These are phyloP conservation scores for Yponomeuta malinellus DNA, from an alignment of 2,888 invertebrate species.

Conservation along the genomic window DNA sequence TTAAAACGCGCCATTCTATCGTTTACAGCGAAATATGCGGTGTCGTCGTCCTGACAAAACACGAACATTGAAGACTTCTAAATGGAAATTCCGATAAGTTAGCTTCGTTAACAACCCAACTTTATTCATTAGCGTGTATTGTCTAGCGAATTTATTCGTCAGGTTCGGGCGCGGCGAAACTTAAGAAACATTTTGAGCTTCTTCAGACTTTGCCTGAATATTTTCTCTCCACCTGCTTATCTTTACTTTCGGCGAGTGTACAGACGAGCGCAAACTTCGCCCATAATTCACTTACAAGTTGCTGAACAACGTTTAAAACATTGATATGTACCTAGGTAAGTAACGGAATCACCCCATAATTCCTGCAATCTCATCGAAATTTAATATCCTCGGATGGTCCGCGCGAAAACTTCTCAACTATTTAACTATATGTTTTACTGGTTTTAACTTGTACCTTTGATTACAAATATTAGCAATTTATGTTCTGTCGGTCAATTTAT, in stretches of 20 bases:
- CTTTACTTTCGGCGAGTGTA: slow-evolving; percentile 32
- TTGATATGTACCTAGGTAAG: slow-evolving; percentile 14
- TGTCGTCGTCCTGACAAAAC: slow-evolving; percentile 48
- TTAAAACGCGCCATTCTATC: slow-evolving; percentile 16
- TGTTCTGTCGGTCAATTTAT: too few species aligned
- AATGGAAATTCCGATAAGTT: slow-evolving; percentile 58
- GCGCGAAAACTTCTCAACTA: neutral
- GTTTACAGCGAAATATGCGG: slow-evolving; percentile 41
- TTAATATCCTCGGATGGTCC: neutral
- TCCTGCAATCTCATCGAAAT: slow-evolving; percentile 10
- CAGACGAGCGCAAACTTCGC: slow-evolving; percentile 30
- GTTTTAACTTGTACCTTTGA: too few species aligned
- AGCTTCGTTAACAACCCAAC: slow-evolving; percentile 69
- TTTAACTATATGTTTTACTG: too few species aligned
- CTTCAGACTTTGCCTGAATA: slow-evolving; percentile 43
- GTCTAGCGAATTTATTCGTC: slow-evolving; percentile 66
- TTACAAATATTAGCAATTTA: too few species aligned
- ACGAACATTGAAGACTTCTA: slow-evolving; percentile 42
- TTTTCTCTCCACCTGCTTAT: slow-evolving; percentile 61
- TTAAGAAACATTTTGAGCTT: slow-evolving; percentile 42
- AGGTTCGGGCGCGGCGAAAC: slow-evolving; percentile 53
- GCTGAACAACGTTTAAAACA: neutral
- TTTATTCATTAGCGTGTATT: slow-evolving; percentile 73
- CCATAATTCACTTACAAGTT: slow-evolving; percentile 8
- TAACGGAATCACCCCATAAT: slow-evolving; percentile 9